A percentile compares a stretch with the other conserved stretches of the same genome.
Evolutionary conservation across 2,797 vertebrate genomes (phyloP).

Genomic region (Chaunax sp.): DNA sequence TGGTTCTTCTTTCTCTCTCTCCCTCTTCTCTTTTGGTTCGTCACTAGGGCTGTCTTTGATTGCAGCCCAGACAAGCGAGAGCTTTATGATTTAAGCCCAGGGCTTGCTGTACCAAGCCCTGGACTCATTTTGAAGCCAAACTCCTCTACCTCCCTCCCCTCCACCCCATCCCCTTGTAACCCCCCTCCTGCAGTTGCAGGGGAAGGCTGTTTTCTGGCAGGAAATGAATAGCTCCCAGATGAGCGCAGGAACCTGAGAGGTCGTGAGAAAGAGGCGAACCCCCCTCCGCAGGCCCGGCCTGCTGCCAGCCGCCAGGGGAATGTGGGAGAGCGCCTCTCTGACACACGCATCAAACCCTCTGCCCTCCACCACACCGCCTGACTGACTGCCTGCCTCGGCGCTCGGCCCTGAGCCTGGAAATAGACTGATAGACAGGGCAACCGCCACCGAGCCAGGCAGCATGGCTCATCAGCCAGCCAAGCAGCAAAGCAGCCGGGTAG

Average conservation of each 20-base stretch:
- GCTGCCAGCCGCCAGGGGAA: constrained; percentile 90
- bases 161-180: constrained; percentile 59
- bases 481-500: constrained; percentile 58
- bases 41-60: constrained; percentile 86
- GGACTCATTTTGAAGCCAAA: constrained; percentile 89
- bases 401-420: constrained; percentile 79
- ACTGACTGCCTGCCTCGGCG: constrained; percentile 74
- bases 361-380: constrained; percentile 82
- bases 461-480: constrained; percentile 63
- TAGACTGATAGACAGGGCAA: constrained; percentile 83
- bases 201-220: constrained; percentile 96
- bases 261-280: constrained; percentile 98
- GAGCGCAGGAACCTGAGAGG: constrained; percentile 98
- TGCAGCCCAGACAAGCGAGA: constrained; percentile 88
- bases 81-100: constrained; percentile 92
- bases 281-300: constrained; percentile 88
- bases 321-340: constrained; percentile 88
- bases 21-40: constrained; percentile 67
- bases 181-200: constrained; percentile 85
- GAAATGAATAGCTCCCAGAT: constrained; percentile 99
- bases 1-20: constrained; percentile 59
- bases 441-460: constrained; percentile 71
- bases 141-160: constrained; percentile 70
- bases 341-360: constrained; percentile 90
- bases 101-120: constrained; percentile 90